Evolutionary conservation across 2,888 invertebrate species (phyloP).

Genomic region (Conops quadrifasciatus): DNA sequence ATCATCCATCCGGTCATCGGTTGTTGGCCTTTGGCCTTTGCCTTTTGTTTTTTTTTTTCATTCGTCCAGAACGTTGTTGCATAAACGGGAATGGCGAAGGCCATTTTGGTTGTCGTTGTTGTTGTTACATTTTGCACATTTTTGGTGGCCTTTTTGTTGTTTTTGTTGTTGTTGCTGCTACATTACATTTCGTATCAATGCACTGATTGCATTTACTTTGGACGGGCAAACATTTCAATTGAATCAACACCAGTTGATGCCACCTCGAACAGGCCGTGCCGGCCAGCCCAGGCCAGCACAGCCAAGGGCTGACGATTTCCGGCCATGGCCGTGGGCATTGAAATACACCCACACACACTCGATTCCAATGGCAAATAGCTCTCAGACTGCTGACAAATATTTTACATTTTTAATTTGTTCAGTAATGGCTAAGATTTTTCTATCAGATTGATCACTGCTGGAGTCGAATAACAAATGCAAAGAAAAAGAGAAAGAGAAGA

Average conservation of each 20-base stretch:
- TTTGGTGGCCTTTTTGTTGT: not conserved
- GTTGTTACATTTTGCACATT: no score
- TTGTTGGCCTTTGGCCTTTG: no score
- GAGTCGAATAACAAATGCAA: not conserved
- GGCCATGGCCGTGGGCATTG: constrained; percentile 2
- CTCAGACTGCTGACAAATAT: constrained; percentile 31
- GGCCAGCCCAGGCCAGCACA: not conserved
- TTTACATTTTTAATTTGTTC: constrained; percentile 31
- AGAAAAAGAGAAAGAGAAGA: not conserved
- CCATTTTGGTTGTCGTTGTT: not conserved
- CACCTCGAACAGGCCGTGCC: constrained; percentile 15
- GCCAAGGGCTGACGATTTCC: not conserved
- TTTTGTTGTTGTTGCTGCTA: not conserved
- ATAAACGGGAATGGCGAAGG: no score
- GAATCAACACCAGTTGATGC: constrained; percentile 25
- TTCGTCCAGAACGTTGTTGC: no score
- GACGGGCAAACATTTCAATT: constrained; percentile 33
- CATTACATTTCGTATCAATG: constrained; percentile 16
- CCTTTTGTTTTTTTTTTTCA: no score
- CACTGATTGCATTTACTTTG: constrained; percentile 31
- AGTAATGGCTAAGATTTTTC: not conserved
- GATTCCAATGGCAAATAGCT: not conserved
- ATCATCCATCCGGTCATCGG: not conserved
- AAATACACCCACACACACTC: constrained; percentile 25
- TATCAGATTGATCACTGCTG: no score